Evolutionary conservation across 2,888 invertebrate genomes (phyloP).

Genomic region (Rotaria sp.): DNA sequence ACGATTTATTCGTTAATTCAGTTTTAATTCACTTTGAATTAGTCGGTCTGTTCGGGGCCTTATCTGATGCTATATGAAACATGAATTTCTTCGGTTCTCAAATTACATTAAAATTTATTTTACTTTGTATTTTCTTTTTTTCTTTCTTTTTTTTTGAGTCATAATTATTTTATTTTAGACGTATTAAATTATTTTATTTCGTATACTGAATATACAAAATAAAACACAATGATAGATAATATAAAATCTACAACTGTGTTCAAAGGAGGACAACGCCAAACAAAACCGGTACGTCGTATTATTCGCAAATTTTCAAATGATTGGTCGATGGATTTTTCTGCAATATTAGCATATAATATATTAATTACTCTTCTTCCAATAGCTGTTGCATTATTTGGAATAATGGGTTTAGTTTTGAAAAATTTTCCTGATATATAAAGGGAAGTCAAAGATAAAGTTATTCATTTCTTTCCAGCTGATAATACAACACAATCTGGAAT

Average conservation of each 20-base stretch:
- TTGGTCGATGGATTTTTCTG: conserved; percentile 8
- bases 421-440: neutral
- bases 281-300: neutral
- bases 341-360: neutral
- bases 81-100: too few species aligned
- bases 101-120: too few species aligned
- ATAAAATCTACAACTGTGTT: neutral
- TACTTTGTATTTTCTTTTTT: too few species aligned
- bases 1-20: too few species aligned
- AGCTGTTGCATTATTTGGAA: conserved; percentile 19
- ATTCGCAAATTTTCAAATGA: neutral
- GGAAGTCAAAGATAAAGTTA: neutral
- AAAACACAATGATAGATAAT: neutral
- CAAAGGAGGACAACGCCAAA: neutral
- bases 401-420: neutral
- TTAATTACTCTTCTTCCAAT: conserved; percentile 3
- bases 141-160: too few species aligned
- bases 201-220: too few species aligned
- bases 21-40: too few species aligned
- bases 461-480: neutral
- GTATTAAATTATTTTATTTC: too few species aligned
- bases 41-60: too few species aligned
- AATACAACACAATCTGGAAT: neutral
- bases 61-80: too few species aligned
- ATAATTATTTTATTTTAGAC: too few species aligned